Base-by-base conservation (phyloP, 2,113 vertebrate species). In the Toxostoma redivivum region DNA sequence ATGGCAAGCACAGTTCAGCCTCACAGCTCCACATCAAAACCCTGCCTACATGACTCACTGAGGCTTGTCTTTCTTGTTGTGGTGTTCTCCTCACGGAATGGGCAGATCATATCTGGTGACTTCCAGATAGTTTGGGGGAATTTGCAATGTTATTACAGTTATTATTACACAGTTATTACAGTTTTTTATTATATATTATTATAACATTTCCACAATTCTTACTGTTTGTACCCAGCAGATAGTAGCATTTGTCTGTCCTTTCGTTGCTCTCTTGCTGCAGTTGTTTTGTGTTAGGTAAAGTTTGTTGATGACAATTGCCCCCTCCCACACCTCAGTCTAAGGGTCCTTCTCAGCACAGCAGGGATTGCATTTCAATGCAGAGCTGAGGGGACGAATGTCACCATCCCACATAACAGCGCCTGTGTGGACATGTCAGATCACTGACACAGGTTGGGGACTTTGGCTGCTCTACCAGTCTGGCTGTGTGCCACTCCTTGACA, bases 291-390 rank as follows among this genome's bases (percentile, higher is more conserved):
- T 81, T 65, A 50, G 37, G 14, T 28, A 45, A 65, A 58, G 33
- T 69, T 72, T 5, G 1, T 27, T 61, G 23, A 20, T 71, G 30
- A 81, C 19, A 48, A 25, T 66, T 1, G 2, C 2, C 16, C 17
- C 30, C 25, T 76, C 28, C 23, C 1, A 13, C 35, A 56, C 28
- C 23, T 85, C 5, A 2, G 30, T 64, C 2, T 0, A 1, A 10
- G 57, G 11, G 40, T 40, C 13, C 48, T 71, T 71, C 64, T 53
- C 42, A n/a, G 58, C 38, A 23, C 25, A 66, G 58, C 86, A 66
- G 64, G 33, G 51, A 58, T 83, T 0, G 0, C 18, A 35, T 58
- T 91, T 58, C 1, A 0, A 48, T 71, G 76, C 69, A 76, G 9
- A 61, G 6, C 28, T 48, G 67, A n/a, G 1, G 54, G 40, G n/a